Evolutionary conservation across 1,140 invertebrate genomes (phyloP).

Genomic region (Hypothenemus hampei): DNA sequence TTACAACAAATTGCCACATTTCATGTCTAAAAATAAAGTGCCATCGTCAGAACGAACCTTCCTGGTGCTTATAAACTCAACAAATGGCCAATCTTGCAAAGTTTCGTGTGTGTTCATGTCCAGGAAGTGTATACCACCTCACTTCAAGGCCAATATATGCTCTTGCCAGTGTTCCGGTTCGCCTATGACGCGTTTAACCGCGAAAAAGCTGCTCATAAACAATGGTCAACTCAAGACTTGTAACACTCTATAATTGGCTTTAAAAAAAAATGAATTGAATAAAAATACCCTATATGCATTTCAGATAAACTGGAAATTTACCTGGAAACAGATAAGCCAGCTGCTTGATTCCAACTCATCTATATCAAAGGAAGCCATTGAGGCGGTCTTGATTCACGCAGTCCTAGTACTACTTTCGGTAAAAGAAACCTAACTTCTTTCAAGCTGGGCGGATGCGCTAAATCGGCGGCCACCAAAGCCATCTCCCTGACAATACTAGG

Average conservation of each 20-base stretch:
- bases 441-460: conserved; percentile 74
- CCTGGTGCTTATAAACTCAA: conserved; percentile 91
- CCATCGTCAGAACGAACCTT: conserved; percentile 88
- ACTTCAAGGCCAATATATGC: conserved; percentile 88
- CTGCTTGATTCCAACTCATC: conserved; percentile 67
- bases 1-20: conserved; percentile 93
- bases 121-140: conserved; percentile 89
- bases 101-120: conserved; percentile 90
- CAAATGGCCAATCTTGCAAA: conserved; percentile 84
- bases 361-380: conserved; percentile 89
- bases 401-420: conserved; percentile 80
- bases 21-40: conserved; percentile 92
- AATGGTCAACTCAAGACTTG: conserved; percentile 87
- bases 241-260: conserved; percentile 51
- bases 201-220: conserved; percentile 98
- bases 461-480: conserved; percentile 82
- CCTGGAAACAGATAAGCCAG: conserved; percentile 48
- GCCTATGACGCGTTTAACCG: conserved; percentile 73
- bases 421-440: conserved; percentile 79
- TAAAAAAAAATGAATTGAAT: no score
- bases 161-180: conserved; percentile 60
- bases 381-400: conserved; percentile 77
- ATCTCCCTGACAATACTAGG: conserved; percentile 83
- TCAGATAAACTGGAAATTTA: no score
- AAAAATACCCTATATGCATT: no score